phyloP scores from a whole-genome alignment of 2,888 invertebrate genomes.

The Cyrtodaria siliqua region DNA sequence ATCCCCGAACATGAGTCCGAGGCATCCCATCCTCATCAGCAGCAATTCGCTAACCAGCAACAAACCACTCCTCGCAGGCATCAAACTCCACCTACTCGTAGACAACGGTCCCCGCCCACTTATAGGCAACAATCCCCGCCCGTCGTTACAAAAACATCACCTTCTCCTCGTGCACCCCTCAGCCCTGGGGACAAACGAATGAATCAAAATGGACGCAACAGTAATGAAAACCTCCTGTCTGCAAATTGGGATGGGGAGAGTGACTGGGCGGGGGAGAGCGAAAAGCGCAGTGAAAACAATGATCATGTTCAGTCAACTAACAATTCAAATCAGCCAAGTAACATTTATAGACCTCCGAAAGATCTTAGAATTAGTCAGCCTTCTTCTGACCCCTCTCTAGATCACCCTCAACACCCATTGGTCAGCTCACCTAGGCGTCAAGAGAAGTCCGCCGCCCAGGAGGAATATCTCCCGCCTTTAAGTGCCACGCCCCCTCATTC shows the following conservation, averaged over 20 bases:
- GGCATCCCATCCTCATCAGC: neutral
- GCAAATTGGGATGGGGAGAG: constrained; percentile 1
- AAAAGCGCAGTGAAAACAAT: neutral
- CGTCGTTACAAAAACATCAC: constrained; percentile 5
- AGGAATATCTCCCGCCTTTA: constrained; percentile 60
- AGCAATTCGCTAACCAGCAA: neutral
- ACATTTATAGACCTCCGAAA: constrained; percentile 18
- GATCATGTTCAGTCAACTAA: constrained; percentile 5
- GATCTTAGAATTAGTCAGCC: constrained; percentile 50
- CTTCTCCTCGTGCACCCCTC: constrained; percentile 5
- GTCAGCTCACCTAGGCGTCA: constrained; percentile 53
- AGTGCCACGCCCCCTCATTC: constrained; percentile 73
- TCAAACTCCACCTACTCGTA: neutral
- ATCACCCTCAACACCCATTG: constrained; percentile 57
- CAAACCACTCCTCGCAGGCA: neutral
- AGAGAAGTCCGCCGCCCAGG: constrained; percentile 25
- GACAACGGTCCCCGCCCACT: constrained; percentile 6
- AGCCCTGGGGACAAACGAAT: neutral
- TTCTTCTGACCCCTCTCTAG: constrained; percentile 57
- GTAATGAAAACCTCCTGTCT: neutral
- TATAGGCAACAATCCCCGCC: constrained; percentile 5
- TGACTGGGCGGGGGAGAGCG: neutral
- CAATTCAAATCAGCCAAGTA: neutral
- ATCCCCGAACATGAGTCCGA: neutral
- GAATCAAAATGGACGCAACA: constrained; percentile 7